A percentile compares a stretch with the other conserved stretches of the same genome.
phyloP scores from a whole-genome alignment of 2,113 vertebrate genomes.

The Nothobranchius furzeri region DNA sequence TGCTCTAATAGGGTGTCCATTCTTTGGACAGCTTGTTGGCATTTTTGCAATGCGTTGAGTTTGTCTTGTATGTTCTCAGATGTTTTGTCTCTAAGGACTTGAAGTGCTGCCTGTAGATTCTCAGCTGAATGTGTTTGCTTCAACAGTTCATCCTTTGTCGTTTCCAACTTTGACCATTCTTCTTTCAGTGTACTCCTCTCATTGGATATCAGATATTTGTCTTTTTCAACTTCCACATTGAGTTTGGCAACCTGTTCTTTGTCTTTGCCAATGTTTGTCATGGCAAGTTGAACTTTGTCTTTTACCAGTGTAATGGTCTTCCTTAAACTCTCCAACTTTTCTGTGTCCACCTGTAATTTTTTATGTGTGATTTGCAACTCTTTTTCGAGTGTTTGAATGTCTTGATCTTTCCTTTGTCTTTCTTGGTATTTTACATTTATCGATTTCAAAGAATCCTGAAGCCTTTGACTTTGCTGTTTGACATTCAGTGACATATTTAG shows the following conservation, averaged over 20 bases:
- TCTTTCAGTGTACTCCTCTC: background rate
- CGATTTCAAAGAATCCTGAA: background rate
- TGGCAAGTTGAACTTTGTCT: background rate
- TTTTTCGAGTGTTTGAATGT: background rate
- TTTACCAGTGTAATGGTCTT: background rate
- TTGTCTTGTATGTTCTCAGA: background rate
- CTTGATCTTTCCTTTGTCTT: background rate
- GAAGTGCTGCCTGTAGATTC: background rate
- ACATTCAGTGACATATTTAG: background rate
- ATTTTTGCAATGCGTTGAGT: background rate
- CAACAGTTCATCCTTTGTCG: background rate
- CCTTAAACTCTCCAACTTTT: background rate
- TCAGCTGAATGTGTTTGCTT: background rate
- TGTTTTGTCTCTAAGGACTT: background rate
- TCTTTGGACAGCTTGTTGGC: rapidly evolving
- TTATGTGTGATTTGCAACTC: background rate
- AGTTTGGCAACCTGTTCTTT: background rate
- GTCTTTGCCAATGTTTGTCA: background rate
- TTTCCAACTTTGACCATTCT: background rate
- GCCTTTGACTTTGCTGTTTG: background rate
- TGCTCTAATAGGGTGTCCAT: background rate
- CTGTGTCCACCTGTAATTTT: background rate
- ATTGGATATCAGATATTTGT: background rate
- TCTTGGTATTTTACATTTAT: background rate
- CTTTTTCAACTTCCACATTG: background rate